These are phyloP conservation scores for Oreochromis mossambicus DNA, from an alignment of 2,797 vertebrate species.

Conservation along the genomic window DNA sequence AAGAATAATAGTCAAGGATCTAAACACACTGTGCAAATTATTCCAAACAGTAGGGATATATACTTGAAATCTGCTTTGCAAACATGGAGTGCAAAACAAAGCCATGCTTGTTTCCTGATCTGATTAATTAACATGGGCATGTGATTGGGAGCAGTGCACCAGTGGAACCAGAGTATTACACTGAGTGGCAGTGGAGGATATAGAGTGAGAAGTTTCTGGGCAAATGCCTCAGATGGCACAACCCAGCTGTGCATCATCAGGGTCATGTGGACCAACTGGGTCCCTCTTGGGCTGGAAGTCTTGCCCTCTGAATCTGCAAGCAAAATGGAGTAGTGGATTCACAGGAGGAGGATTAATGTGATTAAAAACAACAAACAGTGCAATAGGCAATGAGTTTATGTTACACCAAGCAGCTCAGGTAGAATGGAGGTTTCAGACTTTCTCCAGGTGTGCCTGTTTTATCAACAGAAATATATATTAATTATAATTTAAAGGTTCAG, in stretches of 20 bases:
- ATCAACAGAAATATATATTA: not conserved
- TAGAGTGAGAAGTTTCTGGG: conserved; percentile 82
- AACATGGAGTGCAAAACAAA: conserved; percentile 48
- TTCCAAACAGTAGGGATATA: not conserved
- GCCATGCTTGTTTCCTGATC: conserved; percentile 58
- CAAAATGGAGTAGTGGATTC: not conserved
- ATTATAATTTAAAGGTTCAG: not conserved
- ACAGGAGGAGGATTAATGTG: not conserved
- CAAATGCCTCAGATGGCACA: conserved; percentile 82
- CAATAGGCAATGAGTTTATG: not conserved
- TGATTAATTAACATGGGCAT: conserved; percentile 59
- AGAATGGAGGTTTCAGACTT: not conserved
- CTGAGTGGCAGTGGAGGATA: conserved; percentile 75
- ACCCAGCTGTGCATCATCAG: conserved; percentile 93
- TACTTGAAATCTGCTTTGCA: conserved; percentile 46
- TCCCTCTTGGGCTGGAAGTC: conserved; percentile 69
- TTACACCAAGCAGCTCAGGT: not conserved
- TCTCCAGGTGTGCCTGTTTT: not conserved
- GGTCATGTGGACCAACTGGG: conserved; percentile 85
- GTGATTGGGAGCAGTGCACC: conserved; percentile 36
- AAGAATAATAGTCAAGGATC: conserved; percentile 53
- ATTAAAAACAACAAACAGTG: not conserved
- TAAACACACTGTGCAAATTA: not conserved
- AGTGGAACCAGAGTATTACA: not conserved
- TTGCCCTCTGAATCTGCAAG: conserved; percentile 82